phyloP scores from a whole-genome alignment of 2,797 vertebrate species.

The Chaenodraco wilsoni region DNA sequence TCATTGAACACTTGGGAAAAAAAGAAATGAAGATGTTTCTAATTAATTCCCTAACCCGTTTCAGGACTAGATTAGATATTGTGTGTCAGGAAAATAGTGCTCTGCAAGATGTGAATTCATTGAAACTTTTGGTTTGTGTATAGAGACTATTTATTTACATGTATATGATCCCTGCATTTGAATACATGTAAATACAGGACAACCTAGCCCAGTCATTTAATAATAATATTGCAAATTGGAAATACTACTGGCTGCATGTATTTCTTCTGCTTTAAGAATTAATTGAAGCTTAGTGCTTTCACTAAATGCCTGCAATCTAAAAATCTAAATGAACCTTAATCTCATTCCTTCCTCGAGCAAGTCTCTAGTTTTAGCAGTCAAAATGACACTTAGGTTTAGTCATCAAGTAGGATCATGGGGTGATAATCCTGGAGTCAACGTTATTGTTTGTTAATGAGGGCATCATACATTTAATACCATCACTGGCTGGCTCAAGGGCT shows the following conservation, averaged over 20 bases:
- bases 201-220: background rate
- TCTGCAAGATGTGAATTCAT: background rate
- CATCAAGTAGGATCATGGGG: slow-evolving; percentile 37
- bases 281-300: slow-evolving; percentile 3
- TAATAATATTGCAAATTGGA: background rate
- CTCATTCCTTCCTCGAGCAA: slow-evolving; percentile 15
- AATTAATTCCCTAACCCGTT: background rate
- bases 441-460: slow-evolving; percentile 66
- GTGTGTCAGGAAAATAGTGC: background rate
- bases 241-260: background rate
- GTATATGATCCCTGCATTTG: background rate
- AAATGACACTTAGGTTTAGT: slow-evolving; percentile 38
- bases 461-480: slow-evolving; percentile 49
- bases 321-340: slow-evolving; percentile 44
- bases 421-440: slow-evolving; percentile 53
- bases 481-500: slow-evolving; percentile 33
- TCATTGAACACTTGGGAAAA: background rate
- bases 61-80: slow-evolving; percentile 2
- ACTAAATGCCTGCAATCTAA: slow-evolving; percentile 11
- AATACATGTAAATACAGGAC: background rate
- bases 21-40: background rate
- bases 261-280: slow-evolving; percentile 3
- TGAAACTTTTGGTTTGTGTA: background rate
- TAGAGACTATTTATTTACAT: background rate
- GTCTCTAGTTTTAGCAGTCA: slow-evolving; percentile 20